phyloP scores from a whole-genome alignment of 2,888 invertebrate genomes.

The Brachylomia viminalis region DNA sequence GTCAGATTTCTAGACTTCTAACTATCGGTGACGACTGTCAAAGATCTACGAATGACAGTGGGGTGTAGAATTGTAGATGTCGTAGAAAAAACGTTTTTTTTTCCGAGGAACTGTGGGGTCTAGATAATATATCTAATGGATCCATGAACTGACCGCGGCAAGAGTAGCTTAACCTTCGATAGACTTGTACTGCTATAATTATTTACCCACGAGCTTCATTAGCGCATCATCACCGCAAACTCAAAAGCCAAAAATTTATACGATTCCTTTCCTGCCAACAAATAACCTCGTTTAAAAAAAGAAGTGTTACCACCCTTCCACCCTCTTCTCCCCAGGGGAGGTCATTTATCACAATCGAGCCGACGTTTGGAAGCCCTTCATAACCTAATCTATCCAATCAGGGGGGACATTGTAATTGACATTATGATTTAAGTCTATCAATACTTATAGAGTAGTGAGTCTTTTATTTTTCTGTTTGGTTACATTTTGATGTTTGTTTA shows the following conservation, averaged over 20 bases:
- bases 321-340: constrained; percentile 42
- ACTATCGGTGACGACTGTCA: background rate
- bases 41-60: background rate
- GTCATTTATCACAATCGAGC: constrained; percentile 73
- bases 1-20: background rate
- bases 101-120: too few relatives aligned
- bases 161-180: too few relatives aligned
- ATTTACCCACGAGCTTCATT: too few relatives aligned
- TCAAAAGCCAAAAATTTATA: constrained; percentile 24
- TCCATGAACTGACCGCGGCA: too few relatives aligned
- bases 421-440: constrained; percentile 58
- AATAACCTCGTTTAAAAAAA: constrained; percentile 57
- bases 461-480: constrained; percentile 18
- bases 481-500: background rate
- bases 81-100: too few relatives aligned
- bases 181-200: background rate
- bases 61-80: too few relatives aligned
- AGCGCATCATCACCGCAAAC: constrained; percentile 14
- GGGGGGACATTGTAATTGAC: constrained; percentile 64
- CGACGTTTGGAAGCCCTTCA: constrained; percentile 69
- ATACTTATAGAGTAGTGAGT: constrained; percentile 10
- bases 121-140: too few relatives aligned
- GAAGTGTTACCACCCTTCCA: constrained; percentile 37
- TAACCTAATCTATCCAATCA: constrained; percentile 72
- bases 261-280: constrained; percentile 25